Base-by-base conservation (phyloP, 2,888 invertebrate species). In the Galeopsomyia nigrocyanea region DNA sequence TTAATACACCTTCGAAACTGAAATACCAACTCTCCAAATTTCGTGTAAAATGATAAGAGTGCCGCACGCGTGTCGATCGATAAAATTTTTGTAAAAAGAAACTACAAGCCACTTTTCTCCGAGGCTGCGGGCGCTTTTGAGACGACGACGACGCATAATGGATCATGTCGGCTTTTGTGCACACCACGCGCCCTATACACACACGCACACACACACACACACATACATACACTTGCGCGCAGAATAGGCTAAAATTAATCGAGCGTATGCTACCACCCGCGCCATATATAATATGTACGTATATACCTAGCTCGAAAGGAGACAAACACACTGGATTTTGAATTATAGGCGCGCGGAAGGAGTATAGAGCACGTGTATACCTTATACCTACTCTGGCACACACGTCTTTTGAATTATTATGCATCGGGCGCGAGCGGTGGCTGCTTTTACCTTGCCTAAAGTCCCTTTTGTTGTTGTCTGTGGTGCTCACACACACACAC, bases 171-270 rank as follows among this genome's bases (percentile, higher is more conserved):
- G 65, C 56, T 56, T n/a, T 67, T 67, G 58, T 58, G 67, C 47
- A 26, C 49, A 22, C 3, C 47, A 26, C 13, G 65, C 53, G 53
- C 21, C 16, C 13, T n/a, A n/a, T n/a, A n/a, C n/a, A 14, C 21
- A 55, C 55, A 13, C 26, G 14, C 31, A 5, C 19, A 16, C 55
- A 6, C 50, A 67, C 56, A 10, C 10, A 53, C 17, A n/a, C 10
- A 53, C 51, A 50, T 5, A 51, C 51, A 19, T 51, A 21, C 21
- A 17, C 21, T 10, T 39, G 26, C 26, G 26, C 26, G 26, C 26
- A 7, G 66, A 66, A 66, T 66, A 50, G 66, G 31, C 66, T 66
- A 50, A 66, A 66, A 66, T 66, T 57, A 66, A 66, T 66, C 66
- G 57, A 65, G 56, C 65, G 65, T 65, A 22, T 21, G 56, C 10